A percentile compares a stretch with the other conserved stretches of the same genome.
These are phyloP conservation scores for Nomia melanderi DNA, from an alignment of 1,140 invertebrate species.

Conservation along the genomic window DNA sequence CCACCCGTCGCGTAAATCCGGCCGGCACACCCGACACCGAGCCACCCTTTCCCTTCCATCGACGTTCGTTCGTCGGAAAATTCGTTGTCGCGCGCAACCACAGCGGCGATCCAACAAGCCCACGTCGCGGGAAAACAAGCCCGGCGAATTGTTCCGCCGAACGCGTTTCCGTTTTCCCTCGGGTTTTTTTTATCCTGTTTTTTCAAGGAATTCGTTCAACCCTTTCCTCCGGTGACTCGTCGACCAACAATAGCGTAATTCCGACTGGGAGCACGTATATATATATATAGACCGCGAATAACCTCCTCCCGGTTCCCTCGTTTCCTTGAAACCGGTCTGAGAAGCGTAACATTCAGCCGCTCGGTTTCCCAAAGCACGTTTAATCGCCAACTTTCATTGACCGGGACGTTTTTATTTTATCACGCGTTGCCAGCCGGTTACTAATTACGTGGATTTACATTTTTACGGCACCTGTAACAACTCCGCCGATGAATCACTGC, in stretches of 20 bases:
- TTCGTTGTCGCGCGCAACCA: constrained; percentile 55
- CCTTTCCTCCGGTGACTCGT: too few relatives aligned
- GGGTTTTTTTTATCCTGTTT: not conserved
- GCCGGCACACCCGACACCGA: constrained; percentile 23
- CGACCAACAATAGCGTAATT: too few relatives aligned
- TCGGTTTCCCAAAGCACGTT: not conserved
- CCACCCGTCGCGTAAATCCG: constrained; percentile 30
- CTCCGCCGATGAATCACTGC: not conserved
- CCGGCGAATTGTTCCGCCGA: not conserved
- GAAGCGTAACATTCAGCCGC: too few relatives aligned
- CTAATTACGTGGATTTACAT: not conserved
- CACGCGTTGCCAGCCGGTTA: not conserved
- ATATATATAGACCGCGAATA: too few relatives aligned
- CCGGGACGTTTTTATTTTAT: not conserved
- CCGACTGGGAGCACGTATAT: too few relatives aligned
- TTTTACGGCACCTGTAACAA: constrained; percentile 5
- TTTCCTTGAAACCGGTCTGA: too few relatives aligned
- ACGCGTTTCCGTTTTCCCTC: not conserved
- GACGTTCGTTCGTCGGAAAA: constrained; percentile 54
- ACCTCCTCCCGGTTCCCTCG: too few relatives aligned
- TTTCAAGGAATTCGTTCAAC: too few relatives aligned
- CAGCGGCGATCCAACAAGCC: constrained; percentile 17
- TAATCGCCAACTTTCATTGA: not conserved
- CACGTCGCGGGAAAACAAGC: constrained; percentile 14
- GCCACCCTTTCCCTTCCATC: constrained; percentile 38